Evolutionary conservation across 2,797 vertebrate species (phyloP).

Genomic region (Craterocephalus amniculus): DNA sequence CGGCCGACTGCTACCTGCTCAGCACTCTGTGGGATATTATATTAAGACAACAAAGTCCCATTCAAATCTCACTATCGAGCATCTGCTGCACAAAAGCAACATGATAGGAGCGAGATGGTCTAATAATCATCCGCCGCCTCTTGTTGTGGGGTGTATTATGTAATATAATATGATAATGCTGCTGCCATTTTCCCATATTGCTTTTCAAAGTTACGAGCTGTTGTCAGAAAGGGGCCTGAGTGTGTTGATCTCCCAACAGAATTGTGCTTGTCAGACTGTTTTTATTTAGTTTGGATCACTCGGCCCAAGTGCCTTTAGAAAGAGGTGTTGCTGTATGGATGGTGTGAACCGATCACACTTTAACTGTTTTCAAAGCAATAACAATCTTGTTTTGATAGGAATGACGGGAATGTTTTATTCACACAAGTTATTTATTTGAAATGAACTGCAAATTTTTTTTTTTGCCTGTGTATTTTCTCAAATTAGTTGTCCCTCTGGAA

Average conservation of each 20-base stretch:
- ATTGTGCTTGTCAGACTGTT: slow-evolving; percentile 20
- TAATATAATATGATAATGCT: slow-evolving; percentile 33
- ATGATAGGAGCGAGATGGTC: slow-evolving; percentile 32
- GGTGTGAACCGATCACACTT: slow-evolving; percentile 19
- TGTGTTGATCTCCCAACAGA: slow-evolving; percentile 28
- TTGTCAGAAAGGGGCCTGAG: slow-evolving; percentile 20
- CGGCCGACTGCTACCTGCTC: slow-evolving; percentile 2
- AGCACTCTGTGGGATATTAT: slow-evolving; percentile 7
- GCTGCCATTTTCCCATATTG: slow-evolving; percentile 37
- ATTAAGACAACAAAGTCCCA: slow-evolving; percentile 25
- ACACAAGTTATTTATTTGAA: slow-evolving; percentile 50
- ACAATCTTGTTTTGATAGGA: slow-evolving; percentile 26
- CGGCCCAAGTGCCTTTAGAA: slow-evolving; percentile 51
- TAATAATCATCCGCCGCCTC: slow-evolving; percentile 15
- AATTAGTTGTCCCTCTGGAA: slow-evolving; percentile 20
- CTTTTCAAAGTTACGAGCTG: slow-evolving; percentile 32
- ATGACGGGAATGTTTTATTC: slow-evolving; percentile 35
- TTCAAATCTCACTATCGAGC: slow-evolving; percentile 28
- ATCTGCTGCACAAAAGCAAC: slow-evolving; percentile 23
- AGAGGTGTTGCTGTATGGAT: not conserved
- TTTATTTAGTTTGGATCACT: slow-evolving; percentile 37
- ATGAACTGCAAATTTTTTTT: slow-evolving; percentile 8
- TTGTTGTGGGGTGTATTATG: not conserved
- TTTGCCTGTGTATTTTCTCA: slow-evolving; percentile 8
- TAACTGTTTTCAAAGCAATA: slow-evolving; percentile 55